A percentile compares a stretch with the other conserved stretches of the same genome.
Evolutionary conservation across 2,113 vertebrate genomes (phyloP).

Genomic region (Murina feae): DNA sequence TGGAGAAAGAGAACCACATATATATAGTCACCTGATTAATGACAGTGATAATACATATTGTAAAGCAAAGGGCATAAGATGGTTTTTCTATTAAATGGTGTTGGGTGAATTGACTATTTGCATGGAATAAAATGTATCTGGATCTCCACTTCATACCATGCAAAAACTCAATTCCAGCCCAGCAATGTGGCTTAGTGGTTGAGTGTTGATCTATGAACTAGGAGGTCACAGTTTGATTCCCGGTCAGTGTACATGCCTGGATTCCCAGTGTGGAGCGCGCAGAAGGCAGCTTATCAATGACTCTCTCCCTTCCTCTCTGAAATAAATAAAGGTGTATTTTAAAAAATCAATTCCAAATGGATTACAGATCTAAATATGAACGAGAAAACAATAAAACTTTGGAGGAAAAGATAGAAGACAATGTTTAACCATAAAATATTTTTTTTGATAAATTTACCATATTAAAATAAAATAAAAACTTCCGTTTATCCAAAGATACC

Average conservation of each 20-base stretch:
- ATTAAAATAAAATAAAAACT: not conserved
- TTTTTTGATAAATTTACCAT: not conserved
- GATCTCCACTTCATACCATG: not conserved
- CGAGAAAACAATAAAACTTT: not conserved
- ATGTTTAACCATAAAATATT: not conserved
- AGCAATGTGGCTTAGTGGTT: no score
- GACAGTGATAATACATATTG: not conserved
- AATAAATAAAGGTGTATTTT: no score
- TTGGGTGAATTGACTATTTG: not conserved
- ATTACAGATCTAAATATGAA: not conserved
- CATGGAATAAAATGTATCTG: not conserved
- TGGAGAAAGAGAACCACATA: not conserved
- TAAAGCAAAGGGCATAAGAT: not conserved
- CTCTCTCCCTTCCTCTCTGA: no score
- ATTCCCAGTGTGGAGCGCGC: no score
- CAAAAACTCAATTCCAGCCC: not conserved
- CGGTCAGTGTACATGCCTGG: no score
- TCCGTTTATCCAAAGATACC: not conserved
- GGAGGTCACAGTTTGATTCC: no score
- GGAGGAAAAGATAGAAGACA: not conserved
- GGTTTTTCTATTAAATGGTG: not conserved
- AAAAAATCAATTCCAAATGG: not conserved
- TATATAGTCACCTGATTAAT: not conserved
- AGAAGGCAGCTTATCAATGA: no score
- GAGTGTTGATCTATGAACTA: no score